These are phyloP conservation scores for Botia kubotai DNA, from an alignment of 2,797 vertebrate genomes.

Conservation along the genomic window DNA sequence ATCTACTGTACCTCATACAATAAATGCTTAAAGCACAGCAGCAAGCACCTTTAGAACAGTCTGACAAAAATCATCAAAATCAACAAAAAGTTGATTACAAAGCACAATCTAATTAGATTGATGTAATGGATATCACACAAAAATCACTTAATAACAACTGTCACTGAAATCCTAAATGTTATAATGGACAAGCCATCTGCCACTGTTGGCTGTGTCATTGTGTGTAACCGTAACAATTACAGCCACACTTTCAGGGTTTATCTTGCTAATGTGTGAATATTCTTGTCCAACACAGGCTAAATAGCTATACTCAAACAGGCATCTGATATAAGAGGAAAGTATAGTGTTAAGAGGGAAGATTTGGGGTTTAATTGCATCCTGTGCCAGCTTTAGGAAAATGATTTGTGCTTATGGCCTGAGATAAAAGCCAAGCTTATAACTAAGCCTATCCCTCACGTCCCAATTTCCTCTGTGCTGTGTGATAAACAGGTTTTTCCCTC, in stretches of 20 bases:
- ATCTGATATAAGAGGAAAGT: slow-evolving; percentile 38
- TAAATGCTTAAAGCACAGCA: too few species aligned
- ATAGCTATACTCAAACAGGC: slow-evolving; percentile 44
- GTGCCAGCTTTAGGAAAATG: slow-evolving; percentile 46
- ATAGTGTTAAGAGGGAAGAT: slow-evolving; percentile 41
- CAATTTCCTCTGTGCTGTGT: slow-evolving; percentile 37
- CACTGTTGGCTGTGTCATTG: slow-evolving; percentile 18
- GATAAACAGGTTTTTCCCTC: slow-evolving; percentile 46
- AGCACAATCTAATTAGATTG: too few species aligned
- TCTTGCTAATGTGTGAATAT: slow-evolving; percentile 47
- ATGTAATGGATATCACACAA: too few species aligned
- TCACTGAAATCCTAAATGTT: slow-evolving; percentile 17
- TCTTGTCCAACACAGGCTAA: slow-evolving; percentile 42
- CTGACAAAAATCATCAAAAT: too few species aligned
- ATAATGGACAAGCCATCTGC: slow-evolving; percentile 22
- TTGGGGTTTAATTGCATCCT: slow-evolving; percentile 42
- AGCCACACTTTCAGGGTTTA: slow-evolving; percentile 32
- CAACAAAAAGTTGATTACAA: too few species aligned
- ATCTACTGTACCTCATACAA: too few species aligned
- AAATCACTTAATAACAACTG: slow-evolving; percentile 35
- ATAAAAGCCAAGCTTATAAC: slow-evolving; percentile 43
- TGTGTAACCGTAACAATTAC: slow-evolving; percentile 35
- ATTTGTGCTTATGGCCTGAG: slow-evolving; percentile 40
- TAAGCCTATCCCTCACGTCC: slow-evolving; percentile 19
- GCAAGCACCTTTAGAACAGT: too few species aligned